phyloP scores from a whole-genome alignment of 2,888 invertebrate genomes.

The Agonum fuliginosum region DNA sequence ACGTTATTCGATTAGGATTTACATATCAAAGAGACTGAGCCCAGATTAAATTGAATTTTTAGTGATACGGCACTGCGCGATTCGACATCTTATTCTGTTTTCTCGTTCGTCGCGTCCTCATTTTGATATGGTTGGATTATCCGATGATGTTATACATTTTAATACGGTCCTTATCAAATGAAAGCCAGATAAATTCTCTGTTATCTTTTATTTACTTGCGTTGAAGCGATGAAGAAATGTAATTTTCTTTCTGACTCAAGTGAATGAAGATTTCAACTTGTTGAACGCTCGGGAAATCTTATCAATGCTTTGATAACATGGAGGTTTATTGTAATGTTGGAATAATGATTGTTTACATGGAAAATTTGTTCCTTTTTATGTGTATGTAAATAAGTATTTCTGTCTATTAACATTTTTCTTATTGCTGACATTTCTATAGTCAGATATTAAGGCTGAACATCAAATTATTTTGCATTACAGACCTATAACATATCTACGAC shows the following conservation, averaged over 20 bases:
- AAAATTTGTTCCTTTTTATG: not conserved
- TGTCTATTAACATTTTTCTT: too few species aligned
- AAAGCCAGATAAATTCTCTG: conserved; percentile 43
- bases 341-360: conserved; percentile 13
- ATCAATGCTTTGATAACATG: not conserved
- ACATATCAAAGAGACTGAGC: conserved; percentile 54
- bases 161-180: conserved; percentile 42
- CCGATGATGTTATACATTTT: conserved; percentile 50
- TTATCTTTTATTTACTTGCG: conserved; percentile 46
- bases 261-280: conserved; percentile 36
- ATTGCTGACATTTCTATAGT: too few species aligned
- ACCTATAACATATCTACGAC: too few species aligned
- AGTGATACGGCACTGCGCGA: conserved; percentile 41
- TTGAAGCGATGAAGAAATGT: conserved; percentile 19
- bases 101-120: conserved; percentile 33
- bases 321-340: conserved; percentile 14
- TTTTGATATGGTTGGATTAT: conserved; percentile 32
- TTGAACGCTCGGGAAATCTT: conserved; percentile 12
- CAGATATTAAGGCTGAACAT: too few species aligned
- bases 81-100: conserved; percentile 41
- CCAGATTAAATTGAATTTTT: conserved; percentile 59
- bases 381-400: conserved; percentile 8
- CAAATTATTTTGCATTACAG: too few species aligned
- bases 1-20: conserved; percentile 55
- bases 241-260: conserved; percentile 14